These are phyloP conservation scores for Mus spretus DNA, from an alignment of 2,797 vertebrate genomes.

Conservation along the genomic window DNA sequence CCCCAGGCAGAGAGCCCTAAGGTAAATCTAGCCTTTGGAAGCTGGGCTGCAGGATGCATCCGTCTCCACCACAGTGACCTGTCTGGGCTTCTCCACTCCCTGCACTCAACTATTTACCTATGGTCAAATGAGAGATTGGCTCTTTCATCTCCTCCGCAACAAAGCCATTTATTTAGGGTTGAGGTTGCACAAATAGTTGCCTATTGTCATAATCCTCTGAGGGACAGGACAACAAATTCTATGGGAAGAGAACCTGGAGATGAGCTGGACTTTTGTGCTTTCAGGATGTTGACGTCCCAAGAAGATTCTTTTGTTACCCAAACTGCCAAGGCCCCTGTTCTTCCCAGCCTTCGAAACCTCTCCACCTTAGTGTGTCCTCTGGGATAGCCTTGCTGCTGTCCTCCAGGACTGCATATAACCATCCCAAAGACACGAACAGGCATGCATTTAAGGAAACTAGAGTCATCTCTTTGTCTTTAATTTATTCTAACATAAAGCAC, in stretches of 20 bases:
- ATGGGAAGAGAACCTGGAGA: not conserved
- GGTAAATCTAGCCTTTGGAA: fast-evolving
- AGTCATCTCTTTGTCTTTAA: not conserved
- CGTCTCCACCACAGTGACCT: fast-evolving
- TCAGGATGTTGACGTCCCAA: not conserved
- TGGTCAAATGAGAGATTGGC: too few species aligned
- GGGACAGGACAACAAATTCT: not conserved
- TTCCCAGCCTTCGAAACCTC: too few species aligned
- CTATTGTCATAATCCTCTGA: fast-evolving
- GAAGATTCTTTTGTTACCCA: not conserved
- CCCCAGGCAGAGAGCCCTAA: not conserved
- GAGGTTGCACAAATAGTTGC: fast-evolving
- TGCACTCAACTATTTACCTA: not conserved
- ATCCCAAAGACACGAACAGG: not conserved
- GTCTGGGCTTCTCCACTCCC: not conserved
- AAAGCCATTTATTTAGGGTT: not conserved
- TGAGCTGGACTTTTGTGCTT: not conserved
- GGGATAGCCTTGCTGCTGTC: fast-evolving
- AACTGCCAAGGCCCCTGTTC: not conserved
- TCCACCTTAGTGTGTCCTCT: not conserved
- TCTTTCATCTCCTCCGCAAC: not conserved
- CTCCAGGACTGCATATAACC: too few species aligned
- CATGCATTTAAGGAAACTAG: not conserved
- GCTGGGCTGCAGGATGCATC: fast-evolving
- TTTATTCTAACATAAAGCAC: not conserved